phyloP scores from a whole-genome alignment of 2,113 vertebrate species.

The Casuarius casuarius region DNA sequence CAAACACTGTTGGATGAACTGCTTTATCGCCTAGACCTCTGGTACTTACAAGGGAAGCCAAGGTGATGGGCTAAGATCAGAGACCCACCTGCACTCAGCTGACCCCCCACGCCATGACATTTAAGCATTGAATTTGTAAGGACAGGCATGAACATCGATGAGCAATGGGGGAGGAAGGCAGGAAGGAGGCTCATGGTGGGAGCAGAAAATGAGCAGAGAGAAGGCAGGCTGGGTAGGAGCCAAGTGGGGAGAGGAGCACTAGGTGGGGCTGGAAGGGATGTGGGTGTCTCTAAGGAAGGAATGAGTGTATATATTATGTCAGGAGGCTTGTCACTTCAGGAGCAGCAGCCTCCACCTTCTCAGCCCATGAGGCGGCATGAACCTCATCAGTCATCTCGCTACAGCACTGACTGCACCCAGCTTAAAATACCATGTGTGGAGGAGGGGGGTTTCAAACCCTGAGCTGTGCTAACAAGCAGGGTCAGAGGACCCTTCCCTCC shows the following conservation, averaged over 20 bases:
- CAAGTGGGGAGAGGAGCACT: rapidly evolving
- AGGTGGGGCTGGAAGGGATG: background rate
- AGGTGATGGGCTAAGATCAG: background rate
- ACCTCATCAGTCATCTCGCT: background rate
- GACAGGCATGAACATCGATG: background rate
- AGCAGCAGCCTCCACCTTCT: background rate
- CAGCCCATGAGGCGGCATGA: rapidly evolving
- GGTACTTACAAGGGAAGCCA: background rate
- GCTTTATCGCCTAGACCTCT: background rate
- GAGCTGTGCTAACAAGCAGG: background rate
- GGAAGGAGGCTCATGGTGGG: background rate
- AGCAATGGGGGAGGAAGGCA: background rate
- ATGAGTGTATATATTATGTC: rapidly evolving
- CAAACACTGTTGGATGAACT: background rate
- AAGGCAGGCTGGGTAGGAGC: background rate
- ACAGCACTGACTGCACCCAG: background rate
- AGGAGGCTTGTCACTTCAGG: background rate
- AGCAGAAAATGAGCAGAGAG: background rate
- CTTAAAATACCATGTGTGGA: background rate
- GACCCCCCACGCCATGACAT: rapidly evolving
- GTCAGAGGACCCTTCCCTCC: background rate
- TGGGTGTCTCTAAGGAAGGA: background rate
- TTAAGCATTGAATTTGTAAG: background rate
- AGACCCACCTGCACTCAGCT: background rate
- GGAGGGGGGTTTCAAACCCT: background rate